Evolutionary conservation across 2,888 invertebrate genomes (phyloP).

Genomic region (Rhaphigaster nebulosa): DNA sequence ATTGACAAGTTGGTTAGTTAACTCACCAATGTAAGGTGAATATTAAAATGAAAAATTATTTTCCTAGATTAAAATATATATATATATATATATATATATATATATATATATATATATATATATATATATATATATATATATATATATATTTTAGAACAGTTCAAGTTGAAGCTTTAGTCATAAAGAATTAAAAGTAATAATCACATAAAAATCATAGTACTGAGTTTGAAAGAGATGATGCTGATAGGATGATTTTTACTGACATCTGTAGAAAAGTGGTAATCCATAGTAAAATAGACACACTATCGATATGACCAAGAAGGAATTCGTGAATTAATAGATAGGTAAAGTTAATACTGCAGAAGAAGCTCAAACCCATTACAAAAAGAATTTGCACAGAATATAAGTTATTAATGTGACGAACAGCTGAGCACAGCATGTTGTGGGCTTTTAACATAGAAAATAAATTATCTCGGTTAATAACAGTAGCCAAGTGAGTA

Average conservation of each 20-base stretch:
- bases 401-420: neutral
- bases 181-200: neutral
- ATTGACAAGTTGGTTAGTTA: neutral
- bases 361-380: neutral
- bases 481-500: constrained; percentile 1
- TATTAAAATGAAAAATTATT: neutral
- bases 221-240: neutral
- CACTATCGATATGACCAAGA: neutral
- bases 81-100: too few relatives aligned
- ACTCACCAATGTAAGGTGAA: neutral
- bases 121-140: too few relatives aligned
- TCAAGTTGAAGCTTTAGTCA: too few relatives aligned
- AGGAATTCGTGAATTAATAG: neutral
- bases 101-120: too few relatives aligned
- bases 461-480: neutral
- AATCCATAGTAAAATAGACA: neutral
- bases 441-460: neutral
- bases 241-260: constrained; percentile 9
- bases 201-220: neutral
- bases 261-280: neutral
- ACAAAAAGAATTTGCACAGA: neutral
- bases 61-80: neutral
- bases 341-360: neutral
- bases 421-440: neutral
- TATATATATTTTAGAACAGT: too few relatives aligned